Evolutionary conservation across 2,888 invertebrate species (phyloP).

Genomic region (Omphaloscelis lunosa): DNA sequence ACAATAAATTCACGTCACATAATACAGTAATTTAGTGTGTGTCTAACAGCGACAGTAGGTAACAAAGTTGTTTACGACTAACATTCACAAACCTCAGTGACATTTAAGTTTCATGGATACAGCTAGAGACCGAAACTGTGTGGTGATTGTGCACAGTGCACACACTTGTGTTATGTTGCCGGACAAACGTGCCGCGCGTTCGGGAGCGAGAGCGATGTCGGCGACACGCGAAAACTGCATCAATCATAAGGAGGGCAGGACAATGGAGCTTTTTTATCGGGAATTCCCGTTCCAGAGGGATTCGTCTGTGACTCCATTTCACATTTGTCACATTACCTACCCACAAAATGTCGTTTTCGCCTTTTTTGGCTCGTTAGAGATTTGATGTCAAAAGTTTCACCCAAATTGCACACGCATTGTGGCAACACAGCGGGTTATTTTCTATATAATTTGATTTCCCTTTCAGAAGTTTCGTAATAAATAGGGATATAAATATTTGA

Average conservation of each 20-base stretch:
- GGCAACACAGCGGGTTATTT: constrained; percentile 31
- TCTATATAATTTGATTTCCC: constrained; percentile 21
- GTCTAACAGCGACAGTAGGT: constrained; percentile 42
- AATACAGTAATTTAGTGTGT: constrained; percentile 47
- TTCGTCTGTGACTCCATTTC: constrained; percentile 73
- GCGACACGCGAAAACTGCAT: constrained; percentile 82
- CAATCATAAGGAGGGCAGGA: constrained; percentile 81
- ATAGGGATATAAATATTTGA: not conserved
- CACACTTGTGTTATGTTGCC: constrained; percentile 58
- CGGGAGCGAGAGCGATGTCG: constrained; percentile 69
- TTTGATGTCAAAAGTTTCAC: constrained; percentile 59
- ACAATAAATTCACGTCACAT: constrained; percentile 45
- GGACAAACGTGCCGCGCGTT: constrained; percentile 66
- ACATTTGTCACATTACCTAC: constrained; percentile 78
- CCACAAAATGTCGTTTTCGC: constrained; percentile 55
- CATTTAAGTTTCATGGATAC: constrained; percentile 56
- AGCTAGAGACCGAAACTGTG: constrained; percentile 43
- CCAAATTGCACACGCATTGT: constrained; percentile 53
- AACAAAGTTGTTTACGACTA: constrained; percentile 49
- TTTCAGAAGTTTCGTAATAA: constrained; percentile 6
- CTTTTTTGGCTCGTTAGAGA: constrained; percentile 60
- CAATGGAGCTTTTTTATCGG: constrained; percentile 80
- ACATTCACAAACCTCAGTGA: constrained; percentile 54
- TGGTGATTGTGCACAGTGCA: constrained; percentile 54
- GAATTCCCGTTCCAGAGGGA: constrained; percentile 73